Base-by-base conservation (phyloP, 2,113 vertebrate species). In the Opisthocomus hoazin region DNA sequence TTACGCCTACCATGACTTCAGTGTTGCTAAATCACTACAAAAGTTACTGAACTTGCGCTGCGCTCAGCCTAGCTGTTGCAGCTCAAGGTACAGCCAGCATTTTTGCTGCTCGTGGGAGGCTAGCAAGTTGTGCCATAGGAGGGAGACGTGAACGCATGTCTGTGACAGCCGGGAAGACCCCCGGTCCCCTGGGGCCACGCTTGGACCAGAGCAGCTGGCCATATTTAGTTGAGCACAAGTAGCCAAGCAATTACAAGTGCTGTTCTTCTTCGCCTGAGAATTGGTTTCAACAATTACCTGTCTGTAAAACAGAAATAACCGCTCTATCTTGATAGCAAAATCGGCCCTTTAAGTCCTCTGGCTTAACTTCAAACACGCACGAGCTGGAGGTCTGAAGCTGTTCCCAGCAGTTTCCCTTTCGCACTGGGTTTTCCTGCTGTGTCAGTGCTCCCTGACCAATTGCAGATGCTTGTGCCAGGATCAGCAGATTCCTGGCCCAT, bases 101-200 rank as follows among this genome's bases (percentile, higher is more conserved):
- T 75, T 39, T 14, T 0, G 1, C 29, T 82, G 53, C 37, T 46
- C 0, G 0, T 4, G 6, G 34, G 9, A 91, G 17, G 24, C 20
- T 39, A 50, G 23, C 0, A 2, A 81, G 29, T 41, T 46, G 9
- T 46, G 24, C 21, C 9, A n/a, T 21, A 51, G 58, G 3, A 63
- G 16, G n/a, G 22, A 69, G 18, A 43, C 2, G 4, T 11, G 12
- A 37, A 46, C 8, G 8, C 3, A 0, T 65, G 36, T 19, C 43
- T 75, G 18, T 3, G 27, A 81, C 68, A 65, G 5, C 6, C 1
- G 1, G 6, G 24, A 36, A 20, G 24, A 63, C 36, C 13, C 12
- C 2, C 9, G 0, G 2, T 32, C 41, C 24, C 45, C 18, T 37
- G 30, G 18, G 10, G 15, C n/a, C 7, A 2, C 26, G 8, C 30